Base-by-base conservation (phyloP, 64 coral and sea anemone species). In the Stichodactyla mertensii region DNA sequence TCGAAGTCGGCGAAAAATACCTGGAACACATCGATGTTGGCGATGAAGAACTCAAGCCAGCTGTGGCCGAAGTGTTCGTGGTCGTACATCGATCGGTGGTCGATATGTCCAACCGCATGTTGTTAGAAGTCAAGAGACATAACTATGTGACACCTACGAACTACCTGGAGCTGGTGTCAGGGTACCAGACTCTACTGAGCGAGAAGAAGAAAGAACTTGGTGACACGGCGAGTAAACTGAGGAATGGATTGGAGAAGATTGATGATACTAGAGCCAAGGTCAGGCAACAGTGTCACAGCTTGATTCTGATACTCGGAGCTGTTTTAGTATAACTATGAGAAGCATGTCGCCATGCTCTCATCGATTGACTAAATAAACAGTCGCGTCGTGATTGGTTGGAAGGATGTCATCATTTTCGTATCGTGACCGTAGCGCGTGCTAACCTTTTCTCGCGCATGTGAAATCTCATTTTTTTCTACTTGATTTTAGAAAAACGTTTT, bases 121-220 rank as follows among this genome's bases (percentile, higher is more conserved):
- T 99, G 14, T 27, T 99, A 54, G 96, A 99, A 69, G 87, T 99
- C 16, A 99, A 99, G 70, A 86, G 96, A 19, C 93, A 99, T 79
- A 99, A 99, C 77, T 99, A 99, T 71, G 96, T 99, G 64, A 99
- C 96, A 19, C 96, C 96, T 31, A 99, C 96, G 15, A 99, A 99
- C 88, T 99, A 99, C 55, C 78, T 99, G 55, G 96, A 99, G 77
- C 88, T 99, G 15, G 96, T 99, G 3, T 92, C 96, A 52, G 96
- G 96, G 20, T 99, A 99, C 53, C 86, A 99, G 71, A 95, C 92
- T 67, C 89, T 98, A 31, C 82, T 98, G 19, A 59, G 79, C 15
- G 96, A 98, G 88, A 98, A 98, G 71, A 94, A 91, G 55, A 94
- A 92, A 83, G 96, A 98, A 52, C 93, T 98, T 54, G 96, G 96